These are phyloP conservation scores for Colletes collaris DNA, from an alignment of 2,888 invertebrate species.

Conservation along the genomic window DNA sequence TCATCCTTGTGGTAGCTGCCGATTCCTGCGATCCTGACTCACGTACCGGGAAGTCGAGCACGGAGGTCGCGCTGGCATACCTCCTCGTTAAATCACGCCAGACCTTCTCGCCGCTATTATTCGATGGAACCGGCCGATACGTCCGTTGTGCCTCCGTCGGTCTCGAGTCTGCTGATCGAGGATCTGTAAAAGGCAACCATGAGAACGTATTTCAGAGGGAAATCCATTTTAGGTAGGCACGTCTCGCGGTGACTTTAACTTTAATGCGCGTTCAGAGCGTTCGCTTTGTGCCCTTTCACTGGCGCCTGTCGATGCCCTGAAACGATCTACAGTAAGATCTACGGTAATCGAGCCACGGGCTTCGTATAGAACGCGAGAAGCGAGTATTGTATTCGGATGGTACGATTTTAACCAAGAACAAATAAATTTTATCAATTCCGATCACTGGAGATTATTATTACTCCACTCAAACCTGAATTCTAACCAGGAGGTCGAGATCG, in stretches of 20 bases:
- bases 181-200: constrained; percentile 20
- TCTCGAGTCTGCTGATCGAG: constrained; percentile 22
- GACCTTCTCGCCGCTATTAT: constrained; percentile 24
- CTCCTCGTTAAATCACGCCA: constrained; percentile 40
- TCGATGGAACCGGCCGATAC: constrained; percentile 15
- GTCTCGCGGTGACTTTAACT: background rate
- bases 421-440: no score
- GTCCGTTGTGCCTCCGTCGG: background rate
- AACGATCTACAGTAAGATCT: no score
- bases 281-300: no score
- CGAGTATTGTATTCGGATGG: no score
- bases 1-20: constrained; percentile 70
- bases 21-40: constrained; percentile 73
- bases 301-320: no score
- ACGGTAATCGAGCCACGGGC: no score
- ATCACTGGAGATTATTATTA: no score
- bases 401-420: no score
- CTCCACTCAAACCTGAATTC: background rate
- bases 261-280: no score
- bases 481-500: constrained; percentile 40
- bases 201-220: background rate
- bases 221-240: constrained; percentile 1
- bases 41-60: constrained; percentile 73
- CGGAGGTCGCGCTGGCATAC: constrained; percentile 60
- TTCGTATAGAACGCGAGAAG: no score